Base-by-base conservation (phyloP, 2,113 vertebrate genomes). In the Vulpes vulpes region DNA sequence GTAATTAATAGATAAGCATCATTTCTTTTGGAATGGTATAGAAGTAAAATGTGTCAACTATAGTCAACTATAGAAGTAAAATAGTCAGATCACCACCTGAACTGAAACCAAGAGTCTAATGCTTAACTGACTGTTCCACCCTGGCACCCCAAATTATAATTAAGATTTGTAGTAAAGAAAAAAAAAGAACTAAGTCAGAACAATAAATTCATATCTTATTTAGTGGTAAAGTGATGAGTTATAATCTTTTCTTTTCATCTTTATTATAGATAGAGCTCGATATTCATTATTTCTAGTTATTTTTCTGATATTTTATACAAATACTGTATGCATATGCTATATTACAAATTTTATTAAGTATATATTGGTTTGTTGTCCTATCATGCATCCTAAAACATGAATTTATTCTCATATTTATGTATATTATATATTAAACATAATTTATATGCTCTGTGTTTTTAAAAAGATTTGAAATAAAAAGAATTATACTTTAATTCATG, bases 401-500 rank as follows among this genome's bases (percentile, higher is more conserved):
- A 17, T 51, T 76, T 51, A 64, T 64, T 64, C 43, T 53, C 6
- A 90, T 17, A n/a, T 78, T 64, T 78, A 64, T 64, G 3, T 25
- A 78, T 89, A 8, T 23, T 51, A 64, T 76, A 1, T 12, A 78
- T 51, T 51, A 89, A 62, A 25, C 22, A 16, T 62, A 60, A 89
- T 49, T 64, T 5, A 78, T 25, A 78, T 90, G 43, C 43, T 3
- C 73, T 90, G 3, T 10, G 17, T 67, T 43, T 30, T 1, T 57
- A 23, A 67, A 20, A 81, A 55, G 57, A 67, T 60, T 32, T 89
- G 55, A 93, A 96, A 20, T 76, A 14, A 16, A 57, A 69, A 91
- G 7, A 8, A 55, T 93, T 91, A 38, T 8, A 73, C 91, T 90
- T 95, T 94, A 76, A 60, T 96, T 60, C 84, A 20, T 43, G 20